A percentile compares a stretch with the other conserved stretches of the same genome.
Conservation (phyloP, 2,888 invertebrate species). For the Eilema depressum region DNA sequence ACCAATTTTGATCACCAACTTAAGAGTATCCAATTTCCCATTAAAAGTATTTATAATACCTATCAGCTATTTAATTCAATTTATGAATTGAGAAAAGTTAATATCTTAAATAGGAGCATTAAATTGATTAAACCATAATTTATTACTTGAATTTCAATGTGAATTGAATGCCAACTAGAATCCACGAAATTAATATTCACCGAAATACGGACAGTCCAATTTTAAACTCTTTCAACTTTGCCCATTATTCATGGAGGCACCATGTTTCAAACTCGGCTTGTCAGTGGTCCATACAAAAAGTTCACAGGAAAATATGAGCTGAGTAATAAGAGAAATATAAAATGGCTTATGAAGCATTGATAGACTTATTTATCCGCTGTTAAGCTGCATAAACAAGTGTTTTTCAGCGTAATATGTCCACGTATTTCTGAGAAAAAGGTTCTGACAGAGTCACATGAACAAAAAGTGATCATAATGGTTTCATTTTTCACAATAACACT, state of each 20-base stretch:
- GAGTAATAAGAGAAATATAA: slow-evolving; percentile 44
- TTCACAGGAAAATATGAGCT: slow-evolving; percentile 51
- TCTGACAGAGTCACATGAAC: background rate
- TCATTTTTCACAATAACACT: background rate
- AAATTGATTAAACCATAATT: slow-evolving; percentile 40
- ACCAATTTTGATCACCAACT: too few relatives aligned
- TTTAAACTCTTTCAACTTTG: slow-evolving; percentile 79
- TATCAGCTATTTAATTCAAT: too few relatives aligned
- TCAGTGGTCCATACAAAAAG: slow-evolving; percentile 68
- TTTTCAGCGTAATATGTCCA: too few relatives aligned
- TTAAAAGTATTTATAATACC: too few relatives aligned
- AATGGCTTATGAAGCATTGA: slow-evolving; percentile 33
- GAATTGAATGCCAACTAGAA: slow-evolving; percentile 62
- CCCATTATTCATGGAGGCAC: slow-evolving; percentile 73
- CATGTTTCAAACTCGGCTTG: slow-evolving; percentile 68
- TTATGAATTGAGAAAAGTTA: background rate
- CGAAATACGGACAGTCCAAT: slow-evolving; percentile 73
- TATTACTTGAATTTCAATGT: slow-evolving; percentile 56
- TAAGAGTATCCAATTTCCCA: too few relatives aligned
- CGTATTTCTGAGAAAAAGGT: background rate
- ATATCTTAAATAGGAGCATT: slow-evolving; percentile 14
- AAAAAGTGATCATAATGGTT: background rate
- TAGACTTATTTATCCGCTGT: background rate
- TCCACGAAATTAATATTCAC: slow-evolving; percentile 75
- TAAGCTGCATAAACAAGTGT: background rate